Percentiles rank a stretch among this genome's conserved stretches.
phyloP scores from a whole-genome alignment of 1,140 invertebrate species.

The Leptopilina boulardi region DNA sequence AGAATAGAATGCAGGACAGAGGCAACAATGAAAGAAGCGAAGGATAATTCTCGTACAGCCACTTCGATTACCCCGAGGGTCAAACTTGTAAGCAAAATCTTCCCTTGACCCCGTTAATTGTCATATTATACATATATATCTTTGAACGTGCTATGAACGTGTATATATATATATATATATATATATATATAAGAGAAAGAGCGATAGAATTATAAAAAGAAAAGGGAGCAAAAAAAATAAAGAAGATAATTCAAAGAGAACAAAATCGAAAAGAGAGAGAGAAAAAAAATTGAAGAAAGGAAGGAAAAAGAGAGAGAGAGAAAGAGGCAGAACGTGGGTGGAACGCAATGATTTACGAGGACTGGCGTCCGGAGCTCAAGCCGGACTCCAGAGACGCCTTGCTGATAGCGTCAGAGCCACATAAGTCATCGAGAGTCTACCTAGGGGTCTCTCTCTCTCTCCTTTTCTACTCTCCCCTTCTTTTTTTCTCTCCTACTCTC shows the following conservation, averaged over 20 bases:
- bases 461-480: slow-evolving; percentile 42
- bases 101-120: slow-evolving; percentile 64
- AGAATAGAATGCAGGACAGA: slow-evolving; percentile 1
- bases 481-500: slow-evolving; percentile 46
- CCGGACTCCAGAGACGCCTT: slow-evolving; percentile 74
- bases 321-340: slow-evolving; percentile 63
- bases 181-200: not conserved
- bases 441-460: slow-evolving; percentile 65
- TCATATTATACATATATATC: slow-evolving; percentile 63
- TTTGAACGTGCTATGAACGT: slow-evolving; percentile 41
- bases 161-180: no score
- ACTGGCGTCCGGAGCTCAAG: slow-evolving; percentile 69
- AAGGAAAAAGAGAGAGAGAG: slow-evolving; percentile 53
- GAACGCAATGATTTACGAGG: slow-evolving; percentile 72
- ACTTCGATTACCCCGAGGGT: slow-evolving; percentile 13
- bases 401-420: slow-evolving; percentile 76
- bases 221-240: slow-evolving; percentile 30
- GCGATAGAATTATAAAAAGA: not conserved
- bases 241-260: slow-evolving; percentile 42
- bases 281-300: slow-evolving; percentile 29
- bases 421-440: slow-evolving; percentile 76
- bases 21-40: slow-evolving; percentile 20
- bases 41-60: not conserved
- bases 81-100: slow-evolving; percentile 35
- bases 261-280: slow-evolving; percentile 33